Evolutionary conservation across 2,888 invertebrate genomes (phyloP).

Genomic region (Electrophaes corylata): DNA sequence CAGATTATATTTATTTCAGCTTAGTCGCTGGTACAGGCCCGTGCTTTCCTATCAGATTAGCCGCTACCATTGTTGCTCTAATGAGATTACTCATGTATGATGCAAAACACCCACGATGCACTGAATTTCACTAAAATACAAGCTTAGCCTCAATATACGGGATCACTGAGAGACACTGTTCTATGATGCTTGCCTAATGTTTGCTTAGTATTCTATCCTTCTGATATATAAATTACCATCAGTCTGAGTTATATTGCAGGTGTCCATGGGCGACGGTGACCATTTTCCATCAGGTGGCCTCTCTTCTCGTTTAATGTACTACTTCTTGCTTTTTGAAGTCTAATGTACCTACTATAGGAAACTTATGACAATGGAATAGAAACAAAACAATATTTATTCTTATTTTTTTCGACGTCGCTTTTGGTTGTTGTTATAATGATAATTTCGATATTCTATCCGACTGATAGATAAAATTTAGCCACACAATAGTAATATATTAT

Average conservation of each 20-base stretch:
- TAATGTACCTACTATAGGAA: no score
- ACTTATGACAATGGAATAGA: no score
- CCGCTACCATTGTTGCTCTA: slow-evolving; percentile 64
- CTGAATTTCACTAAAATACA: slow-evolving; percentile 66
- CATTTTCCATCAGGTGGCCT: no score
- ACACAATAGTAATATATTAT: neutral
- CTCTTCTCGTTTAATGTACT: no score
- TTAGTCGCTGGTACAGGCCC: slow-evolving; percentile 38
- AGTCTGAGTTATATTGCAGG: no score
- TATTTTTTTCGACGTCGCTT: no score
- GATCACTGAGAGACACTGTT: slow-evolving; percentile 46
- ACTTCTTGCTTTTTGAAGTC: no score
- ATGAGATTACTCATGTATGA: slow-evolving; percentile 69
- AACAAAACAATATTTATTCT: no score
- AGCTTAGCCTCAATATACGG: slow-evolving; percentile 58
- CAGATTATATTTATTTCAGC: slow-evolving; percentile 50
- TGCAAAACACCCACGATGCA: slow-evolving; percentile 54
- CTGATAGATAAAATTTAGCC: neutral
- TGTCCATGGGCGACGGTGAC: no score
- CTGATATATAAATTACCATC: neutral
- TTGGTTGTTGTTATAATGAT: no score
- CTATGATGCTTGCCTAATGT: slow-evolving; percentile 19
- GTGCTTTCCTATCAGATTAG: slow-evolving; percentile 61
- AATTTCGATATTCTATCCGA: neutral
- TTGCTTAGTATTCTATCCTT: slow-evolving; percentile 9